Conservation (phyloP, 2,888 invertebrate species). For the Brachyptera putata region DNA sequence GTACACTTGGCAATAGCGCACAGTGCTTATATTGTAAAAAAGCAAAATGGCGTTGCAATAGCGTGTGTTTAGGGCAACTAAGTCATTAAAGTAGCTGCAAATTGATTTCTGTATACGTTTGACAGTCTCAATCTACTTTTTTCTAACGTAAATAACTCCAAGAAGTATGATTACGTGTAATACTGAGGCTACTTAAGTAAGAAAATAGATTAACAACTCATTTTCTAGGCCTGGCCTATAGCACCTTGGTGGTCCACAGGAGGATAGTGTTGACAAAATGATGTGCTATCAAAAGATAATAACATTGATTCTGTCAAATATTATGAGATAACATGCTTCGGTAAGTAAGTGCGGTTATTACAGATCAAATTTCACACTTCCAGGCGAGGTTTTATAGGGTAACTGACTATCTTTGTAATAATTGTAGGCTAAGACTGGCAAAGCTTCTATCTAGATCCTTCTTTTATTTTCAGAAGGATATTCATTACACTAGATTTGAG, state of each 20-base stretch:
- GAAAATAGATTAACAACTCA: background rate
- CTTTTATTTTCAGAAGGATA: conserved; percentile 23
- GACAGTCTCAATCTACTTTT: too few relatives aligned
- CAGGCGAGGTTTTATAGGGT: background rate
- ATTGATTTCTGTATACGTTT: conserved; percentile 15
- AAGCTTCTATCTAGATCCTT: background rate
- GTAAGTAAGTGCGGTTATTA: background rate
- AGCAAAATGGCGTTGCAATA: conserved; percentile 34
- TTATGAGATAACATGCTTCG: background rate
- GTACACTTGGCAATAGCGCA: conserved; percentile 1
- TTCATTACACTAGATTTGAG: conserved; percentile 10
- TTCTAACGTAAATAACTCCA: background rate
- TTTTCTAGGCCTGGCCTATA: background rate
- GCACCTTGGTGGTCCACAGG: conserved; percentile 5
- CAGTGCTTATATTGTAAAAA: conserved; percentile 27
- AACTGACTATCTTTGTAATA: background rate
- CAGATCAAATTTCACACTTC: background rate
- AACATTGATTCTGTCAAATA: background rate
- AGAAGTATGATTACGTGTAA: background rate
- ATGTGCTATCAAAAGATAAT: background rate
- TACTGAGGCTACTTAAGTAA: background rate
- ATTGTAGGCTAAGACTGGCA: too few relatives aligned
- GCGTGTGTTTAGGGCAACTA: conserved; percentile 36
- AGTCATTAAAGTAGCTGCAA: conserved; percentile 23
- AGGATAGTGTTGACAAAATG: conserved; percentile 5